Percentiles rank a stretch among this genome's conserved stretches.
phyloP scores from a whole-genome alignment of 1,140 invertebrate genomes.

The Dermatophagoides farinae region DNA sequence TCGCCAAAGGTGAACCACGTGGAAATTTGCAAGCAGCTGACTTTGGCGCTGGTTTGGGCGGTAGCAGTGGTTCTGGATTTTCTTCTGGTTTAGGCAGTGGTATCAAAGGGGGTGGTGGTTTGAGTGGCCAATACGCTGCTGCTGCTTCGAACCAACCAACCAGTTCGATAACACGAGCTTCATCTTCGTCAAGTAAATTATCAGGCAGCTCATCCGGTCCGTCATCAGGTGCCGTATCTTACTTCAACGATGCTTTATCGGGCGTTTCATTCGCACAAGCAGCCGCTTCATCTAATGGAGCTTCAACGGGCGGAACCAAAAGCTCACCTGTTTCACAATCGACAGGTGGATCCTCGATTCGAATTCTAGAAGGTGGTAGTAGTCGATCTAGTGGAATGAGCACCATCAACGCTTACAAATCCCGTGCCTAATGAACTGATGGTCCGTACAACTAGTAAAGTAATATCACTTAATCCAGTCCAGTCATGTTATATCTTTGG shows the following conservation, averaged over 20 bases:
- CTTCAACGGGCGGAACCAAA: neutral
- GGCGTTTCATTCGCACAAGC: neutral
- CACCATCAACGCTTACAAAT: neutral
- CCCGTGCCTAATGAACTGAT: neutral
- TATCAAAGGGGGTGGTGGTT: neutral
- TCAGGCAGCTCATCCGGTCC: neutral
- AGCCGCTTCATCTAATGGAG: neutral
- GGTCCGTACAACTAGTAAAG: too few relatives aligned
- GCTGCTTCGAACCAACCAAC: neutral
- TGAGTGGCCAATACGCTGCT: neutral
- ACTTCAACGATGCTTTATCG: neutral
- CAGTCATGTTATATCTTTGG: neutral
- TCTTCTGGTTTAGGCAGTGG: neutral
- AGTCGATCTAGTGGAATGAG: neutral
- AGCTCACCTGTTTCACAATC: neutral
- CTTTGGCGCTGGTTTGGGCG: slow-evolving; percentile 5
- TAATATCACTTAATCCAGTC: neutral
- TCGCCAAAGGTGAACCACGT: slow-evolving; percentile 9
- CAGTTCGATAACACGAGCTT: neutral
- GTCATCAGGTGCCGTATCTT: neutral
- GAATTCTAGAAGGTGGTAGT: neutral
- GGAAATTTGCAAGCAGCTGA: neutral
- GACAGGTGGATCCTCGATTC: neutral
- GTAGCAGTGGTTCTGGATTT: neutral
- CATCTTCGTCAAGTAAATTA: neutral